phyloP scores from a whole-genome alignment of 2,797 vertebrate species.

The Pangasius macronema region DNA sequence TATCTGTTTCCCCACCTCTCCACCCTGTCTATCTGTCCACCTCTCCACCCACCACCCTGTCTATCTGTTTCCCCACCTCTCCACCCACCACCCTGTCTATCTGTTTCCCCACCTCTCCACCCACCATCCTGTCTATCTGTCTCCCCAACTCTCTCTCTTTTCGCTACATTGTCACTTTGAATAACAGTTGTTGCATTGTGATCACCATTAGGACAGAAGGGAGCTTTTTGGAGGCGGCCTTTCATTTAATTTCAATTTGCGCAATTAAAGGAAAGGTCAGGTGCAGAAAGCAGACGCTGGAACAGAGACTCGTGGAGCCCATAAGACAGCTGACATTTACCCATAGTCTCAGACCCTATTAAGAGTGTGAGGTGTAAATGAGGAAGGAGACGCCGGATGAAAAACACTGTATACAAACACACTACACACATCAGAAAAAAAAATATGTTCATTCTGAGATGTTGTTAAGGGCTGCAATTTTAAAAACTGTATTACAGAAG shows the following conservation, averaged over 20 bases:
- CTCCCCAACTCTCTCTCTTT: background rate
- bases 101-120: too few relatives aligned
- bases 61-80: background rate
- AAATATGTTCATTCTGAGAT: background rate
- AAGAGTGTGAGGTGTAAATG: background rate
- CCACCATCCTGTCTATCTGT: background rate
- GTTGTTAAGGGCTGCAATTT: background rate
- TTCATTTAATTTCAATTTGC: constrained; percentile 24
- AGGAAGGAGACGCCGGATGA: background rate
- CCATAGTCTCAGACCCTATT: background rate
- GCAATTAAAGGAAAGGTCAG: constrained; percentile 27
- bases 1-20: background rate
- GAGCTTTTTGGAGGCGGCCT: background rate
- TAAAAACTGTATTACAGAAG: background rate
- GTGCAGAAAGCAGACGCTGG: background rate
- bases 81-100: background rate
- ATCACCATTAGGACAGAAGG: background rate
- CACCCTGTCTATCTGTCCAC: background rate
- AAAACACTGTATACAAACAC: background rate
- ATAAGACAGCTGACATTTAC: constrained; percentile 25
- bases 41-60: background rate
- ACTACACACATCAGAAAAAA: background rate
- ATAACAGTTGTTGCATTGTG: background rate
- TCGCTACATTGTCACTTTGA: background rate
- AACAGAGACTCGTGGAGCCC: background rate